Evolutionary conservation across 2,797 vertebrate species (phyloP).

Genomic region (Catharus ustulatus): DNA sequence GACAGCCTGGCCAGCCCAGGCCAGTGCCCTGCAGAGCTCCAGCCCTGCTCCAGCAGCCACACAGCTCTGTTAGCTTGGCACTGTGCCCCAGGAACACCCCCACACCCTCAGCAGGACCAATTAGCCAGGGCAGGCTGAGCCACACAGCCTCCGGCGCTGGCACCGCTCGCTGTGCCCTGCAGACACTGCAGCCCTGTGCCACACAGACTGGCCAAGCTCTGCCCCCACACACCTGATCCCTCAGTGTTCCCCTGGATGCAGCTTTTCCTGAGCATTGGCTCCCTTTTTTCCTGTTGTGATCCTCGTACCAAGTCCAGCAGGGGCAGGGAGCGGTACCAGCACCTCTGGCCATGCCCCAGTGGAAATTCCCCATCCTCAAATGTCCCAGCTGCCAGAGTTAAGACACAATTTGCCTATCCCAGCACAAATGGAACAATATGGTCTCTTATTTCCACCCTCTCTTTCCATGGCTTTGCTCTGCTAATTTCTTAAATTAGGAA

Average conservation of each 20-base stretch:
- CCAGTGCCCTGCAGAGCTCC: neutral
- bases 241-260: neutral
- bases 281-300: neutral
- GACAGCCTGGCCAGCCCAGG: neutral
- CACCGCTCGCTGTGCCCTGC: neutral
- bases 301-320: accelerated
- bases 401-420: neutral
- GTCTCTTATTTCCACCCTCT: neutral
- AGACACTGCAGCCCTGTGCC: neutral
- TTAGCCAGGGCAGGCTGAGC: conserved; percentile 2
- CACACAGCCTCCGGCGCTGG: accelerated
- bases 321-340: accelerated
- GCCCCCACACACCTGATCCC: neutral
- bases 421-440: neutral
- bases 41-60: neutral
- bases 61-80: conserved; percentile 31
- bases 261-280: neutral
- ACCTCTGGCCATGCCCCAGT: accelerated
- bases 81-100: neutral
- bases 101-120: conserved; percentile 34
- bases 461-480: conserved; percentile 7
- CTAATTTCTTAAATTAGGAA: conserved; percentile 56
- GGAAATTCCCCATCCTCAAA: neutral
- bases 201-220: neutral
- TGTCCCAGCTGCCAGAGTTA: neutral